Conservation (phyloP, 2,113 vertebrate species). For the Dipodomys spectabilis region DNA sequence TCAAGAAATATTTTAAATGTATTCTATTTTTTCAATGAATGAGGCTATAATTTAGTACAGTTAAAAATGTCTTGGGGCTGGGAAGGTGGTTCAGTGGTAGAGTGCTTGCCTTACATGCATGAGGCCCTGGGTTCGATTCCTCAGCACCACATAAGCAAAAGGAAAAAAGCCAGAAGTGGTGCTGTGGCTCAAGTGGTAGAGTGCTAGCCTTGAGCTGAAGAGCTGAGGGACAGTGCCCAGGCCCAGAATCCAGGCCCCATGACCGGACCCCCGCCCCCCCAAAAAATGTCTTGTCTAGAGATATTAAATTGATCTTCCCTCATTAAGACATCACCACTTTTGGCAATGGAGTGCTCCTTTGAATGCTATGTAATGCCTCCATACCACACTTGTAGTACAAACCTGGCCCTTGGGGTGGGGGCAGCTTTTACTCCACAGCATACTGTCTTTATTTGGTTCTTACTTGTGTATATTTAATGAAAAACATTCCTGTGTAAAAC, state of each 20-base stretch:
- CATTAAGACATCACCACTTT: background rate
- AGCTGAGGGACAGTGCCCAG: no score
- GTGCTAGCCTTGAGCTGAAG: no score
- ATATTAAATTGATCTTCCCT: constrained; percentile 15
- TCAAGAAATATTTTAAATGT: constrained; percentile 61
- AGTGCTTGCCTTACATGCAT: no score
- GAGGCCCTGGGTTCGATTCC: no score
- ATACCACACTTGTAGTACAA: background rate
- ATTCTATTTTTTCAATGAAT: constrained; percentile 66
- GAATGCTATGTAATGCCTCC: background rate
- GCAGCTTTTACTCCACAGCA: background rate
- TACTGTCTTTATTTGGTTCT: background rate
- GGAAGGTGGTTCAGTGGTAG: no score
- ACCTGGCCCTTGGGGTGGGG: background rate
- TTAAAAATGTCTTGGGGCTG: background rate
- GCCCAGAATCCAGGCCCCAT: no score
- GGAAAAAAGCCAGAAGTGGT: no score
- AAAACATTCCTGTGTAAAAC: constrained; percentile 52
- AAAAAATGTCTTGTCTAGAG: constrained; percentile 41
- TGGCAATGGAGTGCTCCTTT: constrained; percentile 27
- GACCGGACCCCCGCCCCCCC: no score
- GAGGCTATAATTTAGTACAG: constrained; percentile 41
- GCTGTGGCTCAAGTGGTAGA: no score
- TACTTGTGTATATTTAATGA: constrained; percentile 16
- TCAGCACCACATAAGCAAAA: no score